Evolutionary conservation across 2,888 invertebrate genomes (phyloP).

Genomic region (Thysanoteuthis rhombus): DNA sequence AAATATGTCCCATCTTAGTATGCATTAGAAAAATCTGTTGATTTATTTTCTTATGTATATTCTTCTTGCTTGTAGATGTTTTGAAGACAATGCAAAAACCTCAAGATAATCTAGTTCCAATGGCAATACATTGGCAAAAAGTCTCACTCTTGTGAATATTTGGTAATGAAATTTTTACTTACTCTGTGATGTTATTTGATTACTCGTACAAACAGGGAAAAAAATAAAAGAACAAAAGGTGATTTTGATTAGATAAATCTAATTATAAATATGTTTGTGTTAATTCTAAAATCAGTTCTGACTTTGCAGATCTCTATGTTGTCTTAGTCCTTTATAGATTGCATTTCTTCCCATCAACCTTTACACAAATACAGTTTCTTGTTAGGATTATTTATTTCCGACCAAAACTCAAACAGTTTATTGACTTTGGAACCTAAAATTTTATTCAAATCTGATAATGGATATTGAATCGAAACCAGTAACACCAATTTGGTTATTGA

Average conservation of each 20-base stretch:
- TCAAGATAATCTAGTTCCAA: not conserved
- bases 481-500: too few relatives aligned
- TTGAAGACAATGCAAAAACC: not conserved
- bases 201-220: not conserved
- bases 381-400: too few relatives aligned
- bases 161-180: slow-evolving; percentile 12
- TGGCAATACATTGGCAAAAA: not conserved
- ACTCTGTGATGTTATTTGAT: not conserved
- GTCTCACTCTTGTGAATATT: not conserved
- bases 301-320: not conserved
- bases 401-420: too few relatives aligned
- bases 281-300: not conserved
- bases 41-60: not conserved
- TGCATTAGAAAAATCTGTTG: not conserved
- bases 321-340: not conserved
- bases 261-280: not conserved
- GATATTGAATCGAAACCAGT: too few relatives aligned
- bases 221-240: not conserved
- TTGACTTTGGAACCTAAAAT: too few relatives aligned
- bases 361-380: not conserved
- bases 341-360: not conserved
- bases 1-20: not conserved
- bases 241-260: not conserved
- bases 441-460: too few relatives aligned
- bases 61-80: not conserved